These are phyloP conservation scores for Sthenelais limicola DNA, from an alignment of 2,888 invertebrate genomes.

Conservation along the genomic window DNA sequence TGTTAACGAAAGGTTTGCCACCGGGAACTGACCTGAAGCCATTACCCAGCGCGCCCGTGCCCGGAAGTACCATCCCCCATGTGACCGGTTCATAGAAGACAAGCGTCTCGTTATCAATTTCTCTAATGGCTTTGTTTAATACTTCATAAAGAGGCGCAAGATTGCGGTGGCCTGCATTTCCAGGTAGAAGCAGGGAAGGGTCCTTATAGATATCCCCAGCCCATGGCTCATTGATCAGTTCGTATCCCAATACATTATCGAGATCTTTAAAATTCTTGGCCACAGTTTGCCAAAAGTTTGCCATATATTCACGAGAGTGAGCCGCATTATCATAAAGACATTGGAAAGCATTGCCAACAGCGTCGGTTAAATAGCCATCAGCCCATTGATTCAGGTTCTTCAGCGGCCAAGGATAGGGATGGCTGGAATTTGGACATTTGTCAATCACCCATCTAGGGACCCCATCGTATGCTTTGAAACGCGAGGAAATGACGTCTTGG, in stretches of 20 bases:
- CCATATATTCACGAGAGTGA: slow-evolving; percentile 51
- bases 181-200: slow-evolving; percentile 57
- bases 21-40: slow-evolving; percentile 60
- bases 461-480: slow-evolving; percentile 57
- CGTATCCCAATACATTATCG: slow-evolving; percentile 59
- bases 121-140: slow-evolving; percentile 53
- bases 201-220: slow-evolving; percentile 57
- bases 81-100: slow-evolving; percentile 65
- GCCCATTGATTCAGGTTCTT: slow-evolving; percentile 48
- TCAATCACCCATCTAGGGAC: slow-evolving; percentile 59
- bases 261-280: slow-evolving; percentile 50
- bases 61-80: slow-evolving; percentile 55
- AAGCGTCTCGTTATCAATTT: slow-evolving; percentile 55
- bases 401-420: slow-evolving; percentile 60
- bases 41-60: slow-evolving; percentile 49
- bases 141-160: slow-evolving; percentile 56
- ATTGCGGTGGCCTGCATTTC: slow-evolving; percentile 56
- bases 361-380: slow-evolving; percentile 57
- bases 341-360: slow-evolving; percentile 58
- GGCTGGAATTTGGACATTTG: slow-evolving; percentile 52
- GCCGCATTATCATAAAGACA: slow-evolving; percentile 56
- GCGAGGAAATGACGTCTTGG: slow-evolving; percentile 57
- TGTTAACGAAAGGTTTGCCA: slow-evolving; percentile 48
- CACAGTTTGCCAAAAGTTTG: slow-evolving; percentile 56
- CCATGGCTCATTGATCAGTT: slow-evolving; percentile 64